Evolutionary conservation across 2,888 invertebrate genomes (phyloP).

Genomic region (Subacronicta megacephala): DNA sequence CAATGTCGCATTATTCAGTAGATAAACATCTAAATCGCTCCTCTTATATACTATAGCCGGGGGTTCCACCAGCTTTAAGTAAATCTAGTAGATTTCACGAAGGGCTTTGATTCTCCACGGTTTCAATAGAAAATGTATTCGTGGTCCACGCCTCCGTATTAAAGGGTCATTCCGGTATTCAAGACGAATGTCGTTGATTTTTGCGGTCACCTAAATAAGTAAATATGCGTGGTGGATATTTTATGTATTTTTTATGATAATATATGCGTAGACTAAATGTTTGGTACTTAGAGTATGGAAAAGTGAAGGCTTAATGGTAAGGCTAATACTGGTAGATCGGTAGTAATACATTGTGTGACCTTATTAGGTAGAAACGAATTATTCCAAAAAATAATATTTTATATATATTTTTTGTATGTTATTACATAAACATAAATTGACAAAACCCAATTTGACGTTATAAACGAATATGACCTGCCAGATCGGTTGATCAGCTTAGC

Average conservation of each 20-base stretch:
- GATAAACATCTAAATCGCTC: constrained; percentile 57
- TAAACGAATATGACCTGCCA: too few species aligned
- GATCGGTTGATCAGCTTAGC: too few species aligned
- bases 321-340: constrained; percentile 5
- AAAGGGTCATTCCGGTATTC: constrained; percentile 46
- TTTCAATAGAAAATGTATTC: constrained; percentile 66
- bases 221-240: constrained; percentile 10
- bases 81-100: constrained; percentile 59
- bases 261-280: constrained; percentile 18
- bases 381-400: too few species aligned
- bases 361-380: not conserved
- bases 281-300: constrained; percentile 19
- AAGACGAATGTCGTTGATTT: constrained; percentile 34
- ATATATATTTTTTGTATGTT: too few species aligned
- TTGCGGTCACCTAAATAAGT: constrained; percentile 39
- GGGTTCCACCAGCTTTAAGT: constrained; percentile 54
- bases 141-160: constrained; percentile 41
- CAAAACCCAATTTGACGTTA: too few species aligned
- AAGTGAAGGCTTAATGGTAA: constrained; percentile 6
- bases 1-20: constrained; percentile 43
- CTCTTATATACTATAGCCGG: constrained; percentile 27
- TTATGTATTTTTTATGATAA: constrained; percentile 32
- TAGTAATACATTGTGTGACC: constrained; percentile 8
- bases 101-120: constrained; percentile 53
- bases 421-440: too few species aligned